These are phyloP conservation scores for Watsonalla cultraria DNA, from an alignment of 2,888 invertebrate species.

Conservation along the genomic window DNA sequence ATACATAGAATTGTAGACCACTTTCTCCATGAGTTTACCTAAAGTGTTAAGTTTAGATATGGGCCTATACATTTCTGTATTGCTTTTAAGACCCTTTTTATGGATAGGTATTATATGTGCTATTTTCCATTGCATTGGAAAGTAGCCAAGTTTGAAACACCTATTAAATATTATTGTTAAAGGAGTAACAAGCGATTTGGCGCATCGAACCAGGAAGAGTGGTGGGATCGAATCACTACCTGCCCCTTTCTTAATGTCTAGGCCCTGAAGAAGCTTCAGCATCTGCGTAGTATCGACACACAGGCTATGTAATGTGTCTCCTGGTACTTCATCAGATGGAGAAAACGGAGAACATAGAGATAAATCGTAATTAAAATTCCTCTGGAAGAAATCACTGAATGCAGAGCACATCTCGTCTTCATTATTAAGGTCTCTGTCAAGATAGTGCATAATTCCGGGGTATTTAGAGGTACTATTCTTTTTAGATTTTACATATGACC, in stretches of 20 bases:
- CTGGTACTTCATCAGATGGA: no score
- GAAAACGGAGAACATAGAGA: no score
- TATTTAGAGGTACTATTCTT: no score
- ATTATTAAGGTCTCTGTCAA: no score
- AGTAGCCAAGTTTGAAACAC: conserved; percentile 7
- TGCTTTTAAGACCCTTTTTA: conserved; percentile 10
- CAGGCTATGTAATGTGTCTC: no score
- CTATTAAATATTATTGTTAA: conserved; percentile 8
- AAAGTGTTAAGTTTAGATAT: conserved; percentile 4
- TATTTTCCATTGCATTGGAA: conserved; percentile 12
- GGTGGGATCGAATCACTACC: conserved; percentile 12
- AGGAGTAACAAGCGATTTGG: conserved; percentile 4
- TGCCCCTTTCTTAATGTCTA: conserved; percentile 3
- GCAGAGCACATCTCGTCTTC: background rate
- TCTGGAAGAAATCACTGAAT: no score
- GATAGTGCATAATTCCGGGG: no score
- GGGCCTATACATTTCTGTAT: conserved; percentile 11
- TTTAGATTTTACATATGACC: no score
- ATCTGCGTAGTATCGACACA: no score
- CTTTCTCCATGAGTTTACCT: conserved; percentile 6
- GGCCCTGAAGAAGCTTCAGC: no score
- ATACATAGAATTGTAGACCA: no score
- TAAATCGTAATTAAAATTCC: no score
- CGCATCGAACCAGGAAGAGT: conserved; percentile 8
- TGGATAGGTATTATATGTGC: conserved; percentile 14